Evolutionary conservation across 2,797 vertebrate genomes (phyloP), one percentile per base, ranked within the genome.

Genomic region (Hapalemur alaotrensis): DNA sequence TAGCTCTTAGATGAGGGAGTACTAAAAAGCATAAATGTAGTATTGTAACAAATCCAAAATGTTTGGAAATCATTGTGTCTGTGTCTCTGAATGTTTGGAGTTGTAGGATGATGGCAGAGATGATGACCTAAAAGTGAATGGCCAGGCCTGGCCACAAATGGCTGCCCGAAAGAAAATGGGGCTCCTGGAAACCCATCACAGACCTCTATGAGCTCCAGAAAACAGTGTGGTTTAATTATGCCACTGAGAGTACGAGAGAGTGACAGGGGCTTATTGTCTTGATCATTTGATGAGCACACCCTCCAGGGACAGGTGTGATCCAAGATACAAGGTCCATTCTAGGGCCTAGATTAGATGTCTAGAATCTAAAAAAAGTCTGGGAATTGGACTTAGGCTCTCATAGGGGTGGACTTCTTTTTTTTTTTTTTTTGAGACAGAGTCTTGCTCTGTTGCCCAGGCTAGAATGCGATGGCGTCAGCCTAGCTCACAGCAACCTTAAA

Each of bases 11-110:
- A 76, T 83, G 48, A 95, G 38, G 10, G 1, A 38, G 23, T 23
- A 87, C 43, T 76, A 32, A 87, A 89, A 89, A 87, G 50, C 54
- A 48, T 81, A 75, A 81, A 46, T 52, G n/a, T 41, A 61, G 32
- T 57, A 38, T 63, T 86, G 7, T 72, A 89, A 95, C 30, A 50
- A 94, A 67, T 81, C 65, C 79, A 69, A 38, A 75, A 28, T 81
- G 54, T 96, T 95, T 96, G 46, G 75, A 95, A 97, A 84, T 25
- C 81, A 73, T 43, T 91, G 8, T 81, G 35, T 86, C 80, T 87
- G 22, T 96, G 76, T 57, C 92, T 94, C 86, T 83, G 69, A 95
- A 92, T 88, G 85, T 83, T 87, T 81, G 54, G 65, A 87, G 89
- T 57, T 76, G n/a, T 9, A 61, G 35, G 59, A 41, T 95, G 57